Conservation (phyloP, 2,888 invertebrate species). For the Drosophila neotestacea region DNA sequence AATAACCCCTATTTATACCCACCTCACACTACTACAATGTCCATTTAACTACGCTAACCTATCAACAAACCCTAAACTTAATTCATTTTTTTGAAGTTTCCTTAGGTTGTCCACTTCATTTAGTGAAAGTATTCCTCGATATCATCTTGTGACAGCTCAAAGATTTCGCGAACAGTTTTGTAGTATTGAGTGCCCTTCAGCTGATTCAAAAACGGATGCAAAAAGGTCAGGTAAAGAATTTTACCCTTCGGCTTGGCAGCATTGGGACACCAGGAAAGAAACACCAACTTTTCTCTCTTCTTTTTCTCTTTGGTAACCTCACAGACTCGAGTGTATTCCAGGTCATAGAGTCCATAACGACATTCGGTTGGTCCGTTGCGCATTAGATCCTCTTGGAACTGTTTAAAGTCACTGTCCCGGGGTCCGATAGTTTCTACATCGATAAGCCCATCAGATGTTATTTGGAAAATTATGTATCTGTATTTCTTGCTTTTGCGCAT, state of each 20-base stretch:
- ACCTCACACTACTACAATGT: too few species aligned
- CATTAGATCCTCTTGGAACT: constrained; percentile 32
- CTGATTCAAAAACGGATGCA: constrained; percentile 29
- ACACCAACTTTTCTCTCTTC: constrained; percentile 25
- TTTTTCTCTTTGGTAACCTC: constrained; percentile 19
- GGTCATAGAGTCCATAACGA: constrained; percentile 43
- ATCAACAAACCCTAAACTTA: background rate
- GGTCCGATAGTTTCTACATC: constrained; percentile 31
- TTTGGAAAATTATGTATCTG: constrained; percentile 39
- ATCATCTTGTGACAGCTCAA: constrained; percentile 21
- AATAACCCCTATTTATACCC: background rate
- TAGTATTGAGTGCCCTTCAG: constrained; percentile 34
- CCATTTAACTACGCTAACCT: too few species aligned
- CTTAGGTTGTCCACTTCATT: background rate
- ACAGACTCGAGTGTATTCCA: constrained; percentile 34
- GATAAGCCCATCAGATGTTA: constrained; percentile 8
- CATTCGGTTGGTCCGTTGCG: constrained; percentile 29
- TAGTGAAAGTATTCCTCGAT: constrained; percentile 16
- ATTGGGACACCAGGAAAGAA: constrained; percentile 42
- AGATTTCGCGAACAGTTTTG: constrained; percentile 16
- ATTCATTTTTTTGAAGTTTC: background rate
- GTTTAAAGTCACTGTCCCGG: constrained; percentile 26
- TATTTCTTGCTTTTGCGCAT: constrained; percentile 31
- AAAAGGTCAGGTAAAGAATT: constrained; percentile 29
- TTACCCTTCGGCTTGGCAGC: constrained; percentile 30